phyloP scores from a whole-genome alignment of 2,113 vertebrate genomes.

The Phylloscopus whistleri region DNA sequence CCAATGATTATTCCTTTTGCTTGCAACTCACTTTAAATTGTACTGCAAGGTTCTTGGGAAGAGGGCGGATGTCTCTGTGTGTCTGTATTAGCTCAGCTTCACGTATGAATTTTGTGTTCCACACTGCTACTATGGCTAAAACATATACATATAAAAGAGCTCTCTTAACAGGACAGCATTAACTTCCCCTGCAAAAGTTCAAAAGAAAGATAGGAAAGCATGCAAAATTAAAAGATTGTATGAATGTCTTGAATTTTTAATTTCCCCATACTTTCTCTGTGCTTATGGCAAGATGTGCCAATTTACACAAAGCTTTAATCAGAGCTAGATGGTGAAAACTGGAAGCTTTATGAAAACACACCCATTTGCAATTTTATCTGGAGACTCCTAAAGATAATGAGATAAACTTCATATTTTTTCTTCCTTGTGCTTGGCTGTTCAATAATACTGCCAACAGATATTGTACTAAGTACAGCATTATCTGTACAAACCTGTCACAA shows the following conservation, averaged over 20 bases:
- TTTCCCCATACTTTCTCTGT: background rate
- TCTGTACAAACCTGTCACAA: background rate
- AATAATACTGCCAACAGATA: background rate
- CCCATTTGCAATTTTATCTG: background rate
- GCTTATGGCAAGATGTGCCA: background rate
- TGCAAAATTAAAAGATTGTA: background rate
- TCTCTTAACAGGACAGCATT: background rate
- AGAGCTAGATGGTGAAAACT: background rate
- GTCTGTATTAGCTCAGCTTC: background rate
- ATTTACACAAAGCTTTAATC: slow-evolving; percentile 44
- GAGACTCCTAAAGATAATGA: slow-evolving; percentile 8
- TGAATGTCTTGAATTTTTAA: background rate
- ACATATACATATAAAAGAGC: background rate
- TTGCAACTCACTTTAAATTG: background rate
- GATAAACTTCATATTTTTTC: background rate
- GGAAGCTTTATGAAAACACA: slow-evolving; percentile 2
- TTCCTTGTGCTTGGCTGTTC: background rate
- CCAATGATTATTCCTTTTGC: background rate
- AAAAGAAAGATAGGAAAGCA: background rate
- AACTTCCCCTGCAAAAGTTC: background rate
- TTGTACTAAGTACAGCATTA: background rate
- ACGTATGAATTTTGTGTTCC: background rate
- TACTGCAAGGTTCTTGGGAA: background rate
- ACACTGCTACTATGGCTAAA: background rate
- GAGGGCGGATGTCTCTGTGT: background rate